phyloP scores from a whole-genome alignment of 1,140 invertebrate species.

The Ceratosolen solmsi region DNA sequence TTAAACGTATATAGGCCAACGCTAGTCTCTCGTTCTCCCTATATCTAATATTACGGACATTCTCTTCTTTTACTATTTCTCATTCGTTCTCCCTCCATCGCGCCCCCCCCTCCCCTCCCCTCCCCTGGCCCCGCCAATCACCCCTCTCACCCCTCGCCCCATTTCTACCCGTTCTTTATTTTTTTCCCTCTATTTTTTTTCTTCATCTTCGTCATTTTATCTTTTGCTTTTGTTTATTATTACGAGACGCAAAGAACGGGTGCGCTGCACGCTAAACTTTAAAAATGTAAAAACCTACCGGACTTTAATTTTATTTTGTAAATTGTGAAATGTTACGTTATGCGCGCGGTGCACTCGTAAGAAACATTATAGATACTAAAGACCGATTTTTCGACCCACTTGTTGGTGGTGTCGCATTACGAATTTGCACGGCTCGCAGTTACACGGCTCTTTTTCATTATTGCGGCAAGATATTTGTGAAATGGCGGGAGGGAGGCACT shows the following conservation, averaged over 20 bases:
- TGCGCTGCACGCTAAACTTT: too few relatives aligned
- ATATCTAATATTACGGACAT: not conserved
- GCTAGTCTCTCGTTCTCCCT: not conserved
- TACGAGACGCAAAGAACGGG: too few relatives aligned
- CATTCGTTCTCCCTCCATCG: too few relatives aligned
- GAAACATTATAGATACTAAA: not conserved
- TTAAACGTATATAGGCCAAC: not conserved
- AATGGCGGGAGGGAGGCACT: not conserved
- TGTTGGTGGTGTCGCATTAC: slow-evolving; percentile 14
- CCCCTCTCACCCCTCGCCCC: not conserved
- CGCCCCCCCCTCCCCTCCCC: too few relatives aligned
- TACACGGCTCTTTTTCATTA: slow-evolving; percentile 15
- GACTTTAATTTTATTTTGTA: not conserved
- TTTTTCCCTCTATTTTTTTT: not conserved
- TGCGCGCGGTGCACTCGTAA: not conserved
- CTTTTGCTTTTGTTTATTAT: too few relatives aligned
- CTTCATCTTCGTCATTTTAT: not conserved
- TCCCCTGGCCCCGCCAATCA: not conserved
- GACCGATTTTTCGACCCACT: slow-evolving; percentile 7
- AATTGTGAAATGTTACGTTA: not conserved
- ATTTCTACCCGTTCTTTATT: not conserved
- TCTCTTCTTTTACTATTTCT: not conserved
- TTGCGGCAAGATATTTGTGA: not conserved
- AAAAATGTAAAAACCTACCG: too few relatives aligned
- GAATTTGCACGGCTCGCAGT: not conserved